Conservation (phyloP, 1,140 invertebrate species). For the Agrypnia vestita region DNA sequence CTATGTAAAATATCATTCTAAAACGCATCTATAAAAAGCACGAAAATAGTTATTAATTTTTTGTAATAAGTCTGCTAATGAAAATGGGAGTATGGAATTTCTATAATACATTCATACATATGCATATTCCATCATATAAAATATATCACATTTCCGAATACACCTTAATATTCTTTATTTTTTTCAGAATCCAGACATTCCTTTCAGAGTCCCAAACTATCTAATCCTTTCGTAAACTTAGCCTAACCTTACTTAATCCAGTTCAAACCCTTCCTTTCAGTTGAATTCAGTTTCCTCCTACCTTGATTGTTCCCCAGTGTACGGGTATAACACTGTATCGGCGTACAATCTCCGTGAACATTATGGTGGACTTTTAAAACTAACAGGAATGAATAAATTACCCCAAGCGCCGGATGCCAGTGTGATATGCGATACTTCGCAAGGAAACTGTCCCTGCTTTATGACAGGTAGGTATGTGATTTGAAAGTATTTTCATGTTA, state of each 20-base stretch:
- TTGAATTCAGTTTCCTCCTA: conserved; percentile 81
- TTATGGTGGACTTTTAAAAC: conserved; percentile 70
- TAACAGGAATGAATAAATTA: conserved; percentile 72
- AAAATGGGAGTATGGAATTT: too few relatives aligned
- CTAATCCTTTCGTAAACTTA: background rate
- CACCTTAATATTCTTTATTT: too few relatives aligned
- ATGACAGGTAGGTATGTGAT: conserved; percentile 65
- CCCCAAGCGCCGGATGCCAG: conserved; percentile 76
- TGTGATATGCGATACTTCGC: conserved; percentile 76
- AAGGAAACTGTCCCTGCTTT: conserved; percentile 77
- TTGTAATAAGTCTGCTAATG: too few relatives aligned
- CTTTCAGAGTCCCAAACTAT: too few relatives aligned
- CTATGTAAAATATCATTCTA: too few relatives aligned
- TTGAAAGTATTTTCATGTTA: background rate
- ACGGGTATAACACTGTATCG: conserved; percentile 72
- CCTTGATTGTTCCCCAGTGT: conserved; percentile 80
- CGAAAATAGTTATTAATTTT: too few relatives aligned
- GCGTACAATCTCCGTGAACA: conserved; percentile 70
- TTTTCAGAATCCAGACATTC: too few relatives aligned
- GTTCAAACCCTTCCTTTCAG: conserved; percentile 63
- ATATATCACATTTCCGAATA: too few relatives aligned
- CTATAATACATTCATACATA: too few relatives aligned
- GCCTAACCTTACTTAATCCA: background rate
- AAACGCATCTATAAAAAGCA: too few relatives aligned
- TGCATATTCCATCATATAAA: too few relatives aligned